Evolutionary conservation across 2,888 invertebrate species (phyloP).

Genomic region (Pharmacophagus antenor): DNA sequence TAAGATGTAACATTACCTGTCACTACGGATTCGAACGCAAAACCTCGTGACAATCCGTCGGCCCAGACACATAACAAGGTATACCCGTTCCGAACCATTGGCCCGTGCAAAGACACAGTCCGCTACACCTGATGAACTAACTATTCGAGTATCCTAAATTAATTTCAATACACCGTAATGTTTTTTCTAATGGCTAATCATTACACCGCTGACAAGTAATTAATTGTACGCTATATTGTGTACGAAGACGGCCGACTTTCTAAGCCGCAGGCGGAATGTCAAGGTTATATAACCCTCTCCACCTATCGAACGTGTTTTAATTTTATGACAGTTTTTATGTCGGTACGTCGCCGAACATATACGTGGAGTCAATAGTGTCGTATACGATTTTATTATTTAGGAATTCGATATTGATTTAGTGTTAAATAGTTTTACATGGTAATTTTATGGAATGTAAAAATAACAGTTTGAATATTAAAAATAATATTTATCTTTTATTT

Average conservation of each 20-base stretch:
- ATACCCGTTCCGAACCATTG: conserved; percentile 1
- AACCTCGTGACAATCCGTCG: background rate
- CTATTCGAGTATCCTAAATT: conserved; percentile 4
- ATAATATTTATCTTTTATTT: background rate
- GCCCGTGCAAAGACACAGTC: background rate
- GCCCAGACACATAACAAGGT: conserved; percentile 5
- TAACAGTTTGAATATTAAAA: background rate
- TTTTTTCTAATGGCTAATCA: conserved; percentile 21
- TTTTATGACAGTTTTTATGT: conserved; percentile 22
- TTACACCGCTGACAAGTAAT: conserved; percentile 17
- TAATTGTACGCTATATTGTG: conserved; percentile 17
- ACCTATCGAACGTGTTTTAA: conserved; percentile 5
- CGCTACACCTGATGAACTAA: background rate
- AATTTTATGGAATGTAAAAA: conserved; percentile 5
- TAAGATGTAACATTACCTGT: background rate
- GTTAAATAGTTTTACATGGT: conserved; percentile 6
- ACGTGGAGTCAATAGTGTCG: conserved; percentile 1
- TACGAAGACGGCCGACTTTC: conserved; percentile 17
- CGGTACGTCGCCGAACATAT: background rate
- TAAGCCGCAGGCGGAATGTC: conserved; percentile 24
- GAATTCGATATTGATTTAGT: conserved; percentile 14
- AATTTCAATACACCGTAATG: conserved; percentile 4
- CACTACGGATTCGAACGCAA: background rate
- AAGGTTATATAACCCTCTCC: conserved; percentile 9
- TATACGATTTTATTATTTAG: background rate